phyloP scores from a whole-genome alignment of 1,140 invertebrate species.

The Zaprionus gabonicus region DNA sequence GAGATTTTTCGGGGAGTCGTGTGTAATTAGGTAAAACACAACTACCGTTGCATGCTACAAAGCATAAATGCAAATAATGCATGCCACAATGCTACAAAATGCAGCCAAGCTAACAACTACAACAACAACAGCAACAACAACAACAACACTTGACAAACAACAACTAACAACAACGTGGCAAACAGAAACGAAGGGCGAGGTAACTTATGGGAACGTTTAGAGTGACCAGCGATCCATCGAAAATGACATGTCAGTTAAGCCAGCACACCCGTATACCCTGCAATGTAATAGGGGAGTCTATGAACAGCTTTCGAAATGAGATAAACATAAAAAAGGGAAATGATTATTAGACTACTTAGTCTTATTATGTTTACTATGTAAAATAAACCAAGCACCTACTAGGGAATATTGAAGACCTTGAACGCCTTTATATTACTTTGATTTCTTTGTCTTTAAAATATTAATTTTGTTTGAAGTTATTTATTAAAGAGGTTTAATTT shows the following conservation, averaged over 20 bases:
- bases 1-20: slow-evolving; percentile 51
- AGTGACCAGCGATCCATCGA: slow-evolving; percentile 45
- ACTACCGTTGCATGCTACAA: slow-evolving; percentile 59
- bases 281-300: not conserved
- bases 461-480: no score
- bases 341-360: no score
- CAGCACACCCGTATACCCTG: slow-evolving; percentile 17
- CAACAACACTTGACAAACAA: slow-evolving; percentile 16
- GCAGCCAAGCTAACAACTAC: slow-evolving; percentile 28
- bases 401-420: no score
- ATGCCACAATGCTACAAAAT: slow-evolving; percentile 29
- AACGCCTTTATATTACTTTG: no score
- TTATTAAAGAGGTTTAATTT: no score
- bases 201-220: slow-evolving; percentile 70
- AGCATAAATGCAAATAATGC: slow-evolving; percentile 67
- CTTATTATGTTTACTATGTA: no score
- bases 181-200: slow-evolving; percentile 47
- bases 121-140: slow-evolving; percentile 18
- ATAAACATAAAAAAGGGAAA: no score
- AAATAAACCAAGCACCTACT: no score
- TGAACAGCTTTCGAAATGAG: not conserved
- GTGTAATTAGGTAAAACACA: slow-evolving; percentile 80
- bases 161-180: slow-evolving; percentile 33
- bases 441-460: no score
- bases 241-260: not conserved